Evolutionary conservation across 2,797 vertebrate genomes (phyloP), one percentile per base, ranked within the genome.

Genomic region (Crocidura indochinensis): DNA sequence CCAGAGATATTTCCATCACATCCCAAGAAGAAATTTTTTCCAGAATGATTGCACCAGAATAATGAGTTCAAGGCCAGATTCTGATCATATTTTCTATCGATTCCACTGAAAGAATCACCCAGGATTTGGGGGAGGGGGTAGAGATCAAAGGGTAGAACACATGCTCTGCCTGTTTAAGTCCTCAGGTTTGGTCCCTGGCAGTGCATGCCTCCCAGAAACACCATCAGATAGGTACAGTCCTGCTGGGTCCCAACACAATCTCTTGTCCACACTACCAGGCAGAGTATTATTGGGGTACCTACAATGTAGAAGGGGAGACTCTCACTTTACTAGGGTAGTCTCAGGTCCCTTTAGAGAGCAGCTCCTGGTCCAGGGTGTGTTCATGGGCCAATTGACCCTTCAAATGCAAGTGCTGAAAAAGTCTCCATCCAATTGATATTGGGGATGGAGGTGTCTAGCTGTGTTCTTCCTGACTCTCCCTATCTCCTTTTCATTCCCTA

Each of bases 31-130:
- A 87, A 88, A 60, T 75, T 74, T 81, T 38, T 67, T 46, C 77
- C 56, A 24, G 71, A 84, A 81, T 24, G 44, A 86, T 65, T 51
- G 62, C 26, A 38, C 51, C 49, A 87, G 84, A 84, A 74, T 51
- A n/a, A 29, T 3, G 26, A 74, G 53, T 51, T 44, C 83, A 84
- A 72, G 24, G 27, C 83, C 94, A 88, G 51, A 14, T 46, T 85
- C 68, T 38, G 76, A 76, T 69, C 64, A 53, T 69, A 64, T 15
- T 83, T 85, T 64, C 53, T 60, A 64, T n/a, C 86, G 80, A 56
- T 74, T 47, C 60, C 20, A 38, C 15, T 6, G 24, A 69, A 90
- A 87, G 81, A 82, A 87, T 20, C 53, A 38, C 22, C 60, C 60
- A 20, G 60, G 22, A 11, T 7, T 24, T 56, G 53, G 53, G 53